Base-by-base conservation (phyloP, 2,113 vertebrate genomes). In the Oplegnathus fasciatus region DNA sequence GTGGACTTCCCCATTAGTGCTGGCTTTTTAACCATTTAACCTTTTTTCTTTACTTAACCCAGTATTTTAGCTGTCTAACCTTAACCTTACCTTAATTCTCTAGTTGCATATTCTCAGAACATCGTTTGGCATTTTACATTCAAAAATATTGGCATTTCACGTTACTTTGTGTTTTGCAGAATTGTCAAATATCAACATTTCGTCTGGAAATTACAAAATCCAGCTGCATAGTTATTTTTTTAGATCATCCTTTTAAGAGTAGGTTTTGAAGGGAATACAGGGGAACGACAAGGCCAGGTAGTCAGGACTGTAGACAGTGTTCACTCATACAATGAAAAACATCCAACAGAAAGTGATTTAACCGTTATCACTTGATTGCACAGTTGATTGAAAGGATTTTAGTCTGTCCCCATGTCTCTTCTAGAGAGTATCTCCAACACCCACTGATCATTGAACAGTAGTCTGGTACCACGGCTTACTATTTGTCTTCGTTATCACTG, bases 401-500 rank as follows among this genome's bases (percentile, higher is more conserved):
- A 70, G 71, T 86, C 42, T 2, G 60, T 54, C 44, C 64, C 52
- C 34, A 46, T 69, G 60, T 61, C 62, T 78, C 67, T 80, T 64
- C 61, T 46, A 78, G 80, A 65, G 89, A 80, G 79, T 20, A 85
- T 87, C 80, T 72, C 73, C 52, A 77, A 78, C 79, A 75, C 62
- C 61, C 76, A 50, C 67, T 71, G 57, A 77, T 83, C 70, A 34
- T 6, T 40, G 73, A 83, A 72, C 62, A 75, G 70, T 61, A 60
- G 70, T 55, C 65, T 48, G 73, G 28, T 70, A 70, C 65, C 61
- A 50, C 6, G n/a, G 57, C 62, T 62, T 67, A 10, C 66, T 86
- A 85, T 93, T 91, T 91, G 89, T 92, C 90, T 93, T 84, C 80
- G 85, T 92, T 92, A 92, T 90, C 88, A 30, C 81, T 44, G 42